These are phyloP conservation scores for Mohoua ochrocephala DNA, from an alignment of 2,113 vertebrate species.

Conservation along the genomic window DNA sequence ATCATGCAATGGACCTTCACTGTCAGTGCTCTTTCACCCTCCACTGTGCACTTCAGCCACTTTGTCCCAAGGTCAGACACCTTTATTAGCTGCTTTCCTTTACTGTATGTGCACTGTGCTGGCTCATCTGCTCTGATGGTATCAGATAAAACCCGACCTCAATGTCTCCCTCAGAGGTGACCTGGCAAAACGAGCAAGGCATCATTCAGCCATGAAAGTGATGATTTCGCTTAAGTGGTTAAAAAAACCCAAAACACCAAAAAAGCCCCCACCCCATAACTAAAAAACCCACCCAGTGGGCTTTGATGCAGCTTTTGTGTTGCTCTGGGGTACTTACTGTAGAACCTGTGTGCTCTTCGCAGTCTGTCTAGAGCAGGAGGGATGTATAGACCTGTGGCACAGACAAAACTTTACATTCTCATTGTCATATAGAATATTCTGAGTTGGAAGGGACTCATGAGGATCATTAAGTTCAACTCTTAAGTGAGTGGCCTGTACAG, in stretches of 20 bases:
- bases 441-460: background rate
- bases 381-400: rapidly evolving
- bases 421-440: background rate
- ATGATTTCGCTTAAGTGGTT: background rate
- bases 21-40: background rate
- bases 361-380: background rate
- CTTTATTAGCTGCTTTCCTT: background rate
- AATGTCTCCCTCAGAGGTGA: background rate
- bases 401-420: background rate
- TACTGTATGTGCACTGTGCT: background rate
- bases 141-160: background rate
- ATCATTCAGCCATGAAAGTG: background rate
- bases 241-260: background rate
- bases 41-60: background rate
- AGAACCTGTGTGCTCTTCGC: background rate
- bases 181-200: background rate
- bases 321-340: background rate
- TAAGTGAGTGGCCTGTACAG: background rate
- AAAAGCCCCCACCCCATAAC: rapidly evolving
- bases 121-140: background rate
- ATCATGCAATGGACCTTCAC: background rate
- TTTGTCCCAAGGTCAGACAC: background rate
- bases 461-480: background rate
- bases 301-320: background rate
- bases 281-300: background rate